Base-by-base conservation (phyloP, 2,113 vertebrate species). In the Nesoenas mayeri region DNA sequence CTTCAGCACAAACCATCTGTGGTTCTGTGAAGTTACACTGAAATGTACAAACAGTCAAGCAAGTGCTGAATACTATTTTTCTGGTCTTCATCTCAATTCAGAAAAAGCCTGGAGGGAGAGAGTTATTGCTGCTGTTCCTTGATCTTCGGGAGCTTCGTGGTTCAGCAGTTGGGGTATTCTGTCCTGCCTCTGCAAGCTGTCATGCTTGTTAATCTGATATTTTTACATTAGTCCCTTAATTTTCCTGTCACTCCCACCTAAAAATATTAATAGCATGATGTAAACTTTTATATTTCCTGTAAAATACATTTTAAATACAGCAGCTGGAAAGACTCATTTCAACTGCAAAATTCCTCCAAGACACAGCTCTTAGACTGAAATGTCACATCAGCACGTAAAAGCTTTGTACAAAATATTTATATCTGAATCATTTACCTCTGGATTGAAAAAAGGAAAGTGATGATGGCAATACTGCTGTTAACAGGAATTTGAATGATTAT, bases 161-260 rank as follows among this genome's bases (percentile, higher is more conserved):
- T 15, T 34, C 25, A 8, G 6, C 26, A 4, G 6, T 8, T 10
- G 1, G 9, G 3, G 6, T 7, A 4, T 29, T 32, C 32, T 3
- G 21, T 21, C 40, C 11, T 2, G 42, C 42, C 28, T 31, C n/a
- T 13, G 3, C 5, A 15, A 25, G 54, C 12, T 19, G 25, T 28
- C 19, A 5, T 0, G 4, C 40, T 36, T 29, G 34, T n/a, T 26
- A 8, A n/a, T 9, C 5, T 4, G 4, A 18, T 5, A 14, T 3
- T 34, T 53, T 65, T 36, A 24, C 9, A 28, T 19, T 6, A 17
- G 44, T 18, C 19, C 22, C 44, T 40, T 34, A 12, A n/a, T 40
- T 48, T 67, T 85, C 25, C 48, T 18, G 6, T 42, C 38, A 18
- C 9, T 32, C 38, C 47, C 53, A 44, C 61, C 13, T 25, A 29